Evolutionary conservation across 2,113 vertebrate species (phyloP).

Genomic region (Sebastes schlegelii): DNA sequence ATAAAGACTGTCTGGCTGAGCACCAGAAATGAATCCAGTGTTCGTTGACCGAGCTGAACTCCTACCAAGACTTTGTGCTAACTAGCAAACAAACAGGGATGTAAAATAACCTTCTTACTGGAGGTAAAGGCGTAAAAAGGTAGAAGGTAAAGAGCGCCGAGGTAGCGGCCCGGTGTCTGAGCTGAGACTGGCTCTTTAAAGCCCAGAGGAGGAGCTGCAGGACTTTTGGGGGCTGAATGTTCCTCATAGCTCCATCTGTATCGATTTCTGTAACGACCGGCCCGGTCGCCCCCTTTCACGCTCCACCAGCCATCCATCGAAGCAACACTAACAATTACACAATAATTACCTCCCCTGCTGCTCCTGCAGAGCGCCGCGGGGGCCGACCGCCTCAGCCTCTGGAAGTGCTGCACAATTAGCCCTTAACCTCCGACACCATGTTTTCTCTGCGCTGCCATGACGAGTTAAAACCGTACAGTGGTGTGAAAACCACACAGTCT

Average conservation of each 20-base stretch:
- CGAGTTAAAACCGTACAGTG: neutral
- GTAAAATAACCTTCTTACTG: too few species aligned
- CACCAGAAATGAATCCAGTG: too few species aligned
- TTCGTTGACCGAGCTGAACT: too few species aligned
- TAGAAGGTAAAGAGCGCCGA: too few species aligned
- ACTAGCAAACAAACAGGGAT: too few species aligned
- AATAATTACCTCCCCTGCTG: constrained; percentile 53
- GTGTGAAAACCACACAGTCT: neutral
- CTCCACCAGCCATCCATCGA: constrained; percentile 35
- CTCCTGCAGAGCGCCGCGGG: neutral
- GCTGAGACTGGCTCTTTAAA: neutral
- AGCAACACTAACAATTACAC: constrained; percentile 70
- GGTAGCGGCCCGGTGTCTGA: neutral
- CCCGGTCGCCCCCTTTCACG: constrained; percentile 3
- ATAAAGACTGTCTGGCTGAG: too few species aligned
- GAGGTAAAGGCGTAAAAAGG: too few species aligned
- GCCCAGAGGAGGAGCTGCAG: constrained; percentile 3
- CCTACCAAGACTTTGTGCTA: too few species aligned
- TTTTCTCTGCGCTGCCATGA: constrained; percentile 5
- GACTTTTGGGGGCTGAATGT: neutral
- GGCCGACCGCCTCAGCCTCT: neutral
- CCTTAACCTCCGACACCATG: constrained; percentile 28
- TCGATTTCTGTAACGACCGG: constrained; percentile 41
- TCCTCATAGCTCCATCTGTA: constrained; percentile 9
- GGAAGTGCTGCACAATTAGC: constrained; percentile 36